Evolutionary conservation across 2,888 invertebrate species (phyloP).

Genomic region (Amphipoea lucens): DNA sequence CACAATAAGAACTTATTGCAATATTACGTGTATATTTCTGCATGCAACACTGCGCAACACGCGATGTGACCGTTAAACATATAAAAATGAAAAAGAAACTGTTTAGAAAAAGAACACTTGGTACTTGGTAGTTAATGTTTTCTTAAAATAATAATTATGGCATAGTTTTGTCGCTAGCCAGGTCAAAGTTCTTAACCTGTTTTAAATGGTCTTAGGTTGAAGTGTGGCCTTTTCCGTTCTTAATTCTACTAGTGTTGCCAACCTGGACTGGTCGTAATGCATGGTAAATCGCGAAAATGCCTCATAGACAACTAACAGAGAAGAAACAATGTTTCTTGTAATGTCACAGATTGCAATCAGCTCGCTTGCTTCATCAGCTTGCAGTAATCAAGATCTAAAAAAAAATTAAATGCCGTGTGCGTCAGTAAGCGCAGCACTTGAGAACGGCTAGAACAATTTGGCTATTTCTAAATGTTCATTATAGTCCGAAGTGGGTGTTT

Average conservation of each 20-base stretch:
- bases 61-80: conserved; percentile 50
- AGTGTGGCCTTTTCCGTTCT: conserved; percentile 7
- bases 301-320: no score
- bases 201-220: conserved; percentile 4
- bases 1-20: conserved; percentile 50
- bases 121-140: conserved; percentile 22
- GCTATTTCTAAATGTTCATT: neutral
- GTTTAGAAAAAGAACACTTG: conserved; percentile 9
- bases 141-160: conserved; percentile 14
- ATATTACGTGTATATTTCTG: conserved; percentile 47
- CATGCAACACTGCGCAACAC: conserved; percentile 54
- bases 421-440: no score
- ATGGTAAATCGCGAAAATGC: neutral
- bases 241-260: neutral
- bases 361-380: neutral
- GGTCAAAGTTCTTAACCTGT: conserved; percentile 54
- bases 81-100: conserved; percentile 36
- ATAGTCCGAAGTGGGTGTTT: neutral
- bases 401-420: no score
- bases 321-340: no score
- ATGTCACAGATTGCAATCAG: no score
- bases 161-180: conserved; percentile 44
- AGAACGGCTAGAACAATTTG: no score
- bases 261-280: no score
- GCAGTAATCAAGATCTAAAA: neutral